Evolutionary conservation across 1,140 invertebrate genomes (phyloP).

Genomic region (Choristoneura fumiferana): DNA sequence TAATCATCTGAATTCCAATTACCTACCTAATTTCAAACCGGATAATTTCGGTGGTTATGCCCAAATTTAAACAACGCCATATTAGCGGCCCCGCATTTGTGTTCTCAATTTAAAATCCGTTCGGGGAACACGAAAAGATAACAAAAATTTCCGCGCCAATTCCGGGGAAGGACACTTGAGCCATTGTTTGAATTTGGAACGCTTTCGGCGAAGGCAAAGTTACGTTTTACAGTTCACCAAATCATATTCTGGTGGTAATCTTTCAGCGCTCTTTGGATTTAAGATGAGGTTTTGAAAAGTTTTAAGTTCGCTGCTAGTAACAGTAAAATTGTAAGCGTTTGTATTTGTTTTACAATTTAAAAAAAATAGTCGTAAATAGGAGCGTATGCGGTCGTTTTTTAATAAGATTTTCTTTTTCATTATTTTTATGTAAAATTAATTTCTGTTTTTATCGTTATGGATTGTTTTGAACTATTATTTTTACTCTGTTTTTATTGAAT

Average conservation of each 20-base stretch:
- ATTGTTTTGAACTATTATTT: too few species aligned
- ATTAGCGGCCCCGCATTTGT: conserved; percentile 60
- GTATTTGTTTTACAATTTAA: neutral
- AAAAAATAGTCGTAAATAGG: too few species aligned
- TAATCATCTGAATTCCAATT: too few species aligned
- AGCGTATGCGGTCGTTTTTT: too few species aligned
- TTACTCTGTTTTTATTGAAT: too few species aligned
- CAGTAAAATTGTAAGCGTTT: neutral
- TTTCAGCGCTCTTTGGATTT: neutral
- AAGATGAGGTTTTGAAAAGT: neutral
- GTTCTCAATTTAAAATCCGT: conserved; percentile 77
- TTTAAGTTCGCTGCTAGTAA: neutral
- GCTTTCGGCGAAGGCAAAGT: conserved; percentile 59
- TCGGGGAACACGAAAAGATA: conserved; percentile 76
- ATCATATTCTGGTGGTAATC: neutral
- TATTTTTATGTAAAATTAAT: too few species aligned
- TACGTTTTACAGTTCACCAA: conserved; percentile 21
- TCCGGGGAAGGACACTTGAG: conserved; percentile 72
- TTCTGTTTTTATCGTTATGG: too few species aligned
- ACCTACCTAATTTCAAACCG: too few species aligned
- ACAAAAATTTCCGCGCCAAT: conserved; percentile 76
- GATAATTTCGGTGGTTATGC: too few species aligned
- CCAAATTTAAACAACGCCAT: conserved; percentile 33
- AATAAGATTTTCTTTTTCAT: too few species aligned
- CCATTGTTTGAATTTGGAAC: conserved; percentile 72